Percentiles rank a stretch among this genome's conserved stretches.
Evolutionary conservation across 1,140 invertebrate genomes (phyloP).

Genomic region (Anastatus disparis): DNA sequence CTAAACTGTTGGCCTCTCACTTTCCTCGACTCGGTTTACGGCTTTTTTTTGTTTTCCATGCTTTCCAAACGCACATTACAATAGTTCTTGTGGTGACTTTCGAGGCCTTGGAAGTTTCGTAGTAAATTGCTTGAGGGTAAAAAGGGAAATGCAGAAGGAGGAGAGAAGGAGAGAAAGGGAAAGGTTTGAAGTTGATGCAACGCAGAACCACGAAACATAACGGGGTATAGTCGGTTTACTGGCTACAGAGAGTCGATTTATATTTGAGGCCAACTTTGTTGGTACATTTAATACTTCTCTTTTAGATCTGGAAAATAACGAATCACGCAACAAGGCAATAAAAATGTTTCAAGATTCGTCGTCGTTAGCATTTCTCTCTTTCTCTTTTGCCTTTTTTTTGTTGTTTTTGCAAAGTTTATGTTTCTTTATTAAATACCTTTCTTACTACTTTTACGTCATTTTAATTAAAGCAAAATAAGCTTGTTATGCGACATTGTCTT

Average conservation of each 20-base stretch:
- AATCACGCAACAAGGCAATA: constrained; percentile 27
- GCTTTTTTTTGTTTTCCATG: not conserved
- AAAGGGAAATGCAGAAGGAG: not conserved
- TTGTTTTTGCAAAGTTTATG: not conserved
- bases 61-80: constrained; percentile 32
- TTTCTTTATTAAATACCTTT: not conserved
- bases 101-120: constrained; percentile 36
- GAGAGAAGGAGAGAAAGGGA: not conserved
- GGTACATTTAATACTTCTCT: constrained; percentile 44
- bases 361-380: not conserved
- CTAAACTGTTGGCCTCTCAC: constrained; percentile 16
- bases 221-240: not conserved
- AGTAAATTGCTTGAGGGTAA: constrained; percentile 41
- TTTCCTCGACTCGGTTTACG: constrained; percentile 16
- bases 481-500: too few relatives aligned
- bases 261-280: constrained; percentile 42
- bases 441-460: not conserved
- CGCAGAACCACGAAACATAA: constrained; percentile 4
- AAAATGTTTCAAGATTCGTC: not conserved
- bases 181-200: constrained; percentile 43
- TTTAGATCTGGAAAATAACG: constrained; percentile 21
- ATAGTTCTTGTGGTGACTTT: constrained; percentile 28
- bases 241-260: constrained; percentile 24
- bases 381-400: not conserved
- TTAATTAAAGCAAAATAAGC: too few relatives aligned